phyloP scores from a whole-genome alignment of 1,140 invertebrate species.

The Venturia canescens region DNA sequence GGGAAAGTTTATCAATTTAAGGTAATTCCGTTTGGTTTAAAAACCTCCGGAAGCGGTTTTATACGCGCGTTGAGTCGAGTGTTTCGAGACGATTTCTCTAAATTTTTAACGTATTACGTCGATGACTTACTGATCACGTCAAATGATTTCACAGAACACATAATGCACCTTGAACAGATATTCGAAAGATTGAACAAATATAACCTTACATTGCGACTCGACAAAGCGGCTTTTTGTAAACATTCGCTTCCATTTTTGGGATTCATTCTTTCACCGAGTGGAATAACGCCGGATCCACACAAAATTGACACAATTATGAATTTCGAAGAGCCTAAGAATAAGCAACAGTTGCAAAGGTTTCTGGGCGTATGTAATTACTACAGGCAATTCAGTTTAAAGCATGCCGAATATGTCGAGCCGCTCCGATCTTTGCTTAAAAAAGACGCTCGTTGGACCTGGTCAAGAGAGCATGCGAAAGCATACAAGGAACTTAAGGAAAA shows the following conservation, averaged over 20 bases:
- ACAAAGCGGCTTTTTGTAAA: conserved; percentile 41
- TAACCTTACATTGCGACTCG: conserved; percentile 47
- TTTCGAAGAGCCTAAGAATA: conserved; percentile 34
- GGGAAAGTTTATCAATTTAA: conserved; percentile 51
- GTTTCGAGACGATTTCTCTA: conserved; percentile 28
- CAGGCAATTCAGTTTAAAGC: conserved; percentile 31
- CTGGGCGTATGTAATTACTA: conserved; percentile 27
- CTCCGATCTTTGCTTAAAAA: conserved; percentile 38
- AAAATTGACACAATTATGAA: conserved; percentile 40
- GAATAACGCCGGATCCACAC: conserved; percentile 29
- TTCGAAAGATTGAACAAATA: conserved; percentile 32
- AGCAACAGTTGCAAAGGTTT: conserved; percentile 15
- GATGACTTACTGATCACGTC: conserved; percentile 59
- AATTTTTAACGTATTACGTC: conserved; percentile 51
- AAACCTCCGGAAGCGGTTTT: conserved; percentile 44
- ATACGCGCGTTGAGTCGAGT: conserved; percentile 23
- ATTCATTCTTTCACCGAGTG: conserved; percentile 16
- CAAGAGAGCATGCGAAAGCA: conserved; percentile 35
- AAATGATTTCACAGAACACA: conserved; percentile 47
- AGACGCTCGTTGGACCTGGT: conserved; percentile 42
- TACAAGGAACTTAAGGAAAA: conserved; percentile 48
- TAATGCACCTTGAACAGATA: conserved; percentile 50
- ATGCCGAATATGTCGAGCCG: conserved; percentile 48
- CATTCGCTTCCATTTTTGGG: conserved; percentile 40
- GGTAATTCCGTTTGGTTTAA: conserved; percentile 39